These are phyloP conservation scores for Tetragonula carbonaria DNA, from an alignment of 2,888 invertebrate species.

Conservation along the genomic window DNA sequence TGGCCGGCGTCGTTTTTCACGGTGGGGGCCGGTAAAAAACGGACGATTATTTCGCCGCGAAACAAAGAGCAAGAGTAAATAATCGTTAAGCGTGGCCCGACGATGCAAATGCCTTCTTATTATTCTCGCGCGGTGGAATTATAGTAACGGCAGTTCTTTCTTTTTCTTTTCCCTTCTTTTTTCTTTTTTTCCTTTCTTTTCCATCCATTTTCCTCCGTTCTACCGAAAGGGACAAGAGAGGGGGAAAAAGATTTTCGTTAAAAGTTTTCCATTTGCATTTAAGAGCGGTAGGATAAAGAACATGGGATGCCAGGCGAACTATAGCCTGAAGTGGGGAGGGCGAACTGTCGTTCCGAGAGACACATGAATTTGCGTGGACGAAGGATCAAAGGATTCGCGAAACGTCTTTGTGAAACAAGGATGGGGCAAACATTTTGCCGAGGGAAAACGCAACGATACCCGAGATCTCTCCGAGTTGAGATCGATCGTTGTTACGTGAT, in stretches of 20 bases:
- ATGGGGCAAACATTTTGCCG: conserved; percentile 22
- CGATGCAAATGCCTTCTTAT: conserved; percentile 63
- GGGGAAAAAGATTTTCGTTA: conserved; percentile 35
- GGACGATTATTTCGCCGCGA: conserved; percentile 27
- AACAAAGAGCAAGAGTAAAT: conserved; percentile 49
- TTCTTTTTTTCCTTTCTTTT: neutral
- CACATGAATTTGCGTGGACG: conserved; percentile 2
- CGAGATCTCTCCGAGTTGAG: too few relatives aligned
- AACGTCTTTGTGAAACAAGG: neutral
- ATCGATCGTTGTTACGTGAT: neutral
- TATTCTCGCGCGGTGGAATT: conserved; percentile 52
- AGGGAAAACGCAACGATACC: neutral
- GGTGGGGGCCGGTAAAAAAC: neutral
- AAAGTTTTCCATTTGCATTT: conserved; percentile 54
- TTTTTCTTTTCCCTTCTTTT: neutral
- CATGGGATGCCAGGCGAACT: neutral
- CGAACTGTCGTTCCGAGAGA: neutral
- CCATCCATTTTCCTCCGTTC: neutral
- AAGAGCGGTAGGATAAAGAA: conserved; percentile 8
- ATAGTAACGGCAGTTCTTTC: conserved; percentile 30
- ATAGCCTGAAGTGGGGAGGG: neutral
- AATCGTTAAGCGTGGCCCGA: conserved; percentile 58
- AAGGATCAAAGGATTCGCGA: conserved; percentile 20
- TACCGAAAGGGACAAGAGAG: neutral
- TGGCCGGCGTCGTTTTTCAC: conserved; percentile 18